phyloP scores from a whole-genome alignment of 2,113 vertebrate genomes.

The Limnothrissa miodon region DNA sequence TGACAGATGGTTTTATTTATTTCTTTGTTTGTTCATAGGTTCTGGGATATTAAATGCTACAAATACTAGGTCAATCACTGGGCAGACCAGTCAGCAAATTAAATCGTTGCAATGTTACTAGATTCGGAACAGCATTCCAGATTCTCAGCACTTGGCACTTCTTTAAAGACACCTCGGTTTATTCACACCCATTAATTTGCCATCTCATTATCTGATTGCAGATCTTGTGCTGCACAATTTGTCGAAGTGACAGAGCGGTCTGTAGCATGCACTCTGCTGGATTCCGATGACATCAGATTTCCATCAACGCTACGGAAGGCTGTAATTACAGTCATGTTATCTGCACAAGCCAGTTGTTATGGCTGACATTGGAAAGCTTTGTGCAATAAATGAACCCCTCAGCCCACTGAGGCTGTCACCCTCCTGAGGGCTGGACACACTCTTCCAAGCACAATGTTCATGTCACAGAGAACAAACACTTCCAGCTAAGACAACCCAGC shows the following conservation, averaged over 20 bases:
- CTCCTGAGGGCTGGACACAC: neutral
- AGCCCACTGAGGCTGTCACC: neutral
- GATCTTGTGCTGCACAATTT: neutral
- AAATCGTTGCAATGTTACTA: neutral
- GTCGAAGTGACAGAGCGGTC: neutral
- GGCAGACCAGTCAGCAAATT: neutral
- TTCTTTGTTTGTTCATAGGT: too few species aligned
- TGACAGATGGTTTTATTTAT: too few species aligned
- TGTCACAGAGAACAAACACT: neutral
- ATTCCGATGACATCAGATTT: constrained; percentile 7
- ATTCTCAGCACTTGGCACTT: neutral
- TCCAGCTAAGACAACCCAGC: neutral
- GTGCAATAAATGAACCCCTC: neutral
- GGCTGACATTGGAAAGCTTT: neutral
- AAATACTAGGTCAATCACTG: neutral
- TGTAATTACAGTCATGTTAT: neutral
- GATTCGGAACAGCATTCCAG: neutral
- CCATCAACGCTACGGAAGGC: neutral
- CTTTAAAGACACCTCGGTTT: neutral
- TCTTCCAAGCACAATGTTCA: neutral
- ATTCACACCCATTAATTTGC: neutral
- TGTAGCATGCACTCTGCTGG: neutral
- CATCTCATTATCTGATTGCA: neutral
- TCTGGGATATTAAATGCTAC: neutral
- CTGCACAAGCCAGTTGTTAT: neutral